These are phyloP conservation scores for Poliocrania exsul DNA, from an alignment of 2,797 vertebrate species.

Conservation along the genomic window DNA sequence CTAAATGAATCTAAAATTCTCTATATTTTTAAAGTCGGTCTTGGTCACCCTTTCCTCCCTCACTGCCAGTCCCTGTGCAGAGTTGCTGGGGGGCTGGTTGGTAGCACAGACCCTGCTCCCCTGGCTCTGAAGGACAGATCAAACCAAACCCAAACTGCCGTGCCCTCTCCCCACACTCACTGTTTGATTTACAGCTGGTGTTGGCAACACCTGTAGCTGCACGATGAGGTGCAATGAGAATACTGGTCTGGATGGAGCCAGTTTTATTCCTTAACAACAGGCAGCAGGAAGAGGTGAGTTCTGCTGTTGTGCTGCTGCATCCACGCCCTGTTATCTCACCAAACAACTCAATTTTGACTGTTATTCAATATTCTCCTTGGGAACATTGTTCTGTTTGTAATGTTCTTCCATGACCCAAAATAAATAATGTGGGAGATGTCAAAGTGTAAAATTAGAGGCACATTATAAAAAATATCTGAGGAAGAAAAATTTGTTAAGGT, in stretches of 20 bases:
- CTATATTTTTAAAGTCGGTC: accelerated
- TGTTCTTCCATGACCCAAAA: background rate
- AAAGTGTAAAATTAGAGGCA: slow-evolving; percentile 3
- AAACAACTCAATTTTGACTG: background rate
- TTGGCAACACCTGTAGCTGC: background rate
- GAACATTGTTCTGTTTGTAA: background rate
- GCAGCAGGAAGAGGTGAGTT: background rate
- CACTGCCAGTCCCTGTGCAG: background rate
- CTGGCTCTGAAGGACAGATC: background rate
- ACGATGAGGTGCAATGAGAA: background rate
- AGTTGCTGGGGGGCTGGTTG: background rate
- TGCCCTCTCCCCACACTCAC: accelerated
- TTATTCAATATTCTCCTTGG: background rate
- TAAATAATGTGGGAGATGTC: background rate
- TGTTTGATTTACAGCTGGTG: background rate
- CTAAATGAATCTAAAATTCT: background rate
- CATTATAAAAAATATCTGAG: background rate
- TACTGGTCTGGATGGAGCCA: background rate
- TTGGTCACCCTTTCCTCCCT: background rate
- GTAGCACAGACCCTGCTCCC: background rate
- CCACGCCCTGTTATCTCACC: accelerated
- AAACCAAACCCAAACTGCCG: background rate
- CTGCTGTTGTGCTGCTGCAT: background rate
- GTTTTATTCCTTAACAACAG: background rate
- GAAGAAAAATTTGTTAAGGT: background rate